Evolutionary conservation across 2,888 invertebrate species (phyloP).

Genomic region (Aphodius sticticus): DNA sequence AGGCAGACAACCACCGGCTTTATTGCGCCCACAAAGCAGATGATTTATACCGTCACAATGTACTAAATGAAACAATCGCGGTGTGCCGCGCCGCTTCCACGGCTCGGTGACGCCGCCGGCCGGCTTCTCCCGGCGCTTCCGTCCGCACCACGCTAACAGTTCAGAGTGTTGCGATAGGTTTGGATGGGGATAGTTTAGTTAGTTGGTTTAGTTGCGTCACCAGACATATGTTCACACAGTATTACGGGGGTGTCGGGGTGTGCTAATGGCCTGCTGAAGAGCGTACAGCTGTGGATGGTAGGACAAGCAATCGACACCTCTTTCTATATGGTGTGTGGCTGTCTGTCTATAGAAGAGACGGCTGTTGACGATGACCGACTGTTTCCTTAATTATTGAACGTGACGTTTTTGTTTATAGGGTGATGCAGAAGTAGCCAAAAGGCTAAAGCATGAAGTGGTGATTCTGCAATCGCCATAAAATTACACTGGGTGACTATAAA

Average conservation of each 20-base stretch:
- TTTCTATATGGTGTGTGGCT: background rate
- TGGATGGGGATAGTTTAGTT: background rate
- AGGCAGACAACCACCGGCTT: conserved; percentile 14
- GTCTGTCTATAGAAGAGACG: background rate
- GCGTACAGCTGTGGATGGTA: conserved; percentile 30
- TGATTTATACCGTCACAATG: conserved; percentile 41
- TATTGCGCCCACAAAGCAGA: conserved; percentile 35
- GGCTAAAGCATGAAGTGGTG: no score
- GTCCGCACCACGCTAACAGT: conserved; percentile 6
- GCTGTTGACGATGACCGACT: conserved; percentile 1
- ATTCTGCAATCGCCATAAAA: no score
- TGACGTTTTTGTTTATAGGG: conserved; percentile 6
- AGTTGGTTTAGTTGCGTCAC: conserved; percentile 34
- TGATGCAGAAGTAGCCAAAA: no score
- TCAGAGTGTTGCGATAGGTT: no score
- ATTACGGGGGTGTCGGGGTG: conserved; percentile 38
- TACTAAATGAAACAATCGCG: conserved; percentile 40
- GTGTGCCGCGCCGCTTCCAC: conserved; percentile 19
- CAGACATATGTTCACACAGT: conserved; percentile 42
- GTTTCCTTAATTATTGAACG: conserved; percentile 16
- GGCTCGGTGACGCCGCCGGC: background rate
- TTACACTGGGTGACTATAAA: no score
- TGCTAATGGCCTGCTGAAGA: conserved; percentile 33
- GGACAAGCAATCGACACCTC: conserved; percentile 30
- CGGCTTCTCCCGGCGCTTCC: conserved; percentile 18